Base-by-base conservation (phyloP, 1,140 invertebrate genomes). In the Diorhabda carinulata region DNA sequence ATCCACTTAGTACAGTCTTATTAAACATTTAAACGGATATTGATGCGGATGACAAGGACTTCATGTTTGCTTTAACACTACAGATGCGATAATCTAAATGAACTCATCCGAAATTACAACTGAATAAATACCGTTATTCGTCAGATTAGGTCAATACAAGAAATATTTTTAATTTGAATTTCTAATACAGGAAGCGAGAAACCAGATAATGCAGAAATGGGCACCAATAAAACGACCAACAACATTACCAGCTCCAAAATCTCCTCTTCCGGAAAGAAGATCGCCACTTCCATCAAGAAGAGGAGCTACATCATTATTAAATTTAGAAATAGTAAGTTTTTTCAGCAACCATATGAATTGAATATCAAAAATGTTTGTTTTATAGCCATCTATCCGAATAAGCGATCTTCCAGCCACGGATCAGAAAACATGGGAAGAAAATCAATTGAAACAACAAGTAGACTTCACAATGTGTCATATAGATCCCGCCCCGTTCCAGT, bases 401-500 rank as follows among this genome's bases (percentile, higher is more conserved):
- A 69, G 70, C 64, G 95, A 96, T 79, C 94, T 96, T 92, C 94
- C 93, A 0, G 86, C 90, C 0, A 92, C 95, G 74, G 92, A 96
- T 75, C 93, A 95, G 75, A 89, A 92, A 74, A 85, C 87, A 60
- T 98, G 96, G 96, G 95, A 98, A 81, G 89, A 93, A 73, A 88
- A 91, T 60, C 94, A 97, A 83, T 91, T 98, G 87, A 82, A 85
- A 1, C 85, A 88, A 65, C 86, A 90, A 47, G 91, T 98, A 2
- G 91, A 96, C 81, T 94, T 98, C 80, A 89, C 89, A 61, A 87
- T 88, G 45, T 93, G 92, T 76, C 92, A 95, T 75, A 96, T 99
- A 71, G 97, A 99, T 83, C 94, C 97, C 3, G 95, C 97, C 10
- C 97, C 97, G 6, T 99, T 99, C 83, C 97, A 99, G 80, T 86